Evolutionary conservation across 2,797 vertebrate species (phyloP).

Genomic region (Catostomus latipinnis): DNA sequence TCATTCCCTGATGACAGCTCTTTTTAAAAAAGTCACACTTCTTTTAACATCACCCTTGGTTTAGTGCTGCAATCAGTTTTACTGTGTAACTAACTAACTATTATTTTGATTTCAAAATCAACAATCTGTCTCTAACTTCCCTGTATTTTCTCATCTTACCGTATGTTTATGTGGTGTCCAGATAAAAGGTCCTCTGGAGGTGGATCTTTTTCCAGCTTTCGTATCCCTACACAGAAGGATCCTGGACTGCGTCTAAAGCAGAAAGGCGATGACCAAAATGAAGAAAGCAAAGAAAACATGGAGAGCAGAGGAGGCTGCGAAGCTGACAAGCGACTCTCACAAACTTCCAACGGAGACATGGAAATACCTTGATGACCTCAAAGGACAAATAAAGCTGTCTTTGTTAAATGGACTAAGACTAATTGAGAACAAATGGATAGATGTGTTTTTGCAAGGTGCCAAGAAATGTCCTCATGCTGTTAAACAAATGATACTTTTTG

Average conservation of each 20-base stretch:
- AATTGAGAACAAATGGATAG: background rate
- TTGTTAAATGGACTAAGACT: background rate
- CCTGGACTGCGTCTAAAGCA: slow-evolving; percentile 84
- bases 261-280: slow-evolving; percentile 76
- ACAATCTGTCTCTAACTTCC: background rate
- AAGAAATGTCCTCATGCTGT: background rate
- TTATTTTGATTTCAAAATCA: background rate
- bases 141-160: background rate
- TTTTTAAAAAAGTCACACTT: background rate
- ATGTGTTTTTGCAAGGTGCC: background rate
- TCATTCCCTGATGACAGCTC: background rate
- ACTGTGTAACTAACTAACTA: background rate
- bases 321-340: slow-evolving; percentile 71
- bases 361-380: slow-evolving; percentile 72
- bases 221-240: slow-evolving; percentile 81
- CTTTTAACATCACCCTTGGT: too few relatives aligned
- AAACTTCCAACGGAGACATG: slow-evolving; percentile 80
- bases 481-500: too few relatives aligned
- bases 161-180: slow-evolving; percentile 54
- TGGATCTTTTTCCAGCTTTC: slow-evolving; percentile 81
- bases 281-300: slow-evolving; percentile 82
- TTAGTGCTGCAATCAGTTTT: background rate
- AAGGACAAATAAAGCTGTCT: background rate
- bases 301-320: slow-evolving; percentile 63
- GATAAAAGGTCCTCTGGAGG: slow-evolving; percentile 84